A percentile compares a stretch with the other conserved stretches of the same genome.
Evolutionary conservation across 2,113 vertebrate genomes (phyloP).

Genomic region (Equus przewalskii): DNA sequence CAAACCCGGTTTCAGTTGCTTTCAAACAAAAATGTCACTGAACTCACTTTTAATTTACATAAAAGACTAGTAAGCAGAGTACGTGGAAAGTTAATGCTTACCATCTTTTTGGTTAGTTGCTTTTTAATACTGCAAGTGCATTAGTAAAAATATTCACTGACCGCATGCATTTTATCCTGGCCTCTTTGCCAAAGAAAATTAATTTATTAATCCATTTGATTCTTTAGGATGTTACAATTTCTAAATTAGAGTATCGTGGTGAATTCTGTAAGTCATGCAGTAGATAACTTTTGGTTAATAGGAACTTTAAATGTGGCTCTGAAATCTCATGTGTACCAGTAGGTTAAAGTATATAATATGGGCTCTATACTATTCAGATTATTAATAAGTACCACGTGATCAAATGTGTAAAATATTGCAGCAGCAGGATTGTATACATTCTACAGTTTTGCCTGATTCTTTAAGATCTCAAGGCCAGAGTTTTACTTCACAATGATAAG

Average conservation of each 20-base stretch:
- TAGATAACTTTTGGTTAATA: slow-evolving; percentile 41
- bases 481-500: background rate
- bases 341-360: background rate
- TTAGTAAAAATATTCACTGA: slow-evolving; percentile 44
- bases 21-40: slow-evolving; percentile 54
- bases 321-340: background rate
- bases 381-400: background rate
- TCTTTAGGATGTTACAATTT: background rate
- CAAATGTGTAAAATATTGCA: slow-evolving; percentile 1
- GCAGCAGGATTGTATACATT: background rate
- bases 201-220: slow-evolving; percentile 24
- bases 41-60: slow-evolving; percentile 32
- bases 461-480: background rate
- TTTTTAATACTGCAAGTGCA: background rate
- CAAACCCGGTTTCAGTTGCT: background rate
- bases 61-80: background rate
- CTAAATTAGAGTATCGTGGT: background rate
- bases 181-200: background rate
- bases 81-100: slow-evolving; percentile 41
- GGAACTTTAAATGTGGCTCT: background rate
- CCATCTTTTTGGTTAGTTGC: background rate
- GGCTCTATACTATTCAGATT: background rate
- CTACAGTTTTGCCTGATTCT: background rate
- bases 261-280: background rate
- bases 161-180: slow-evolving; percentile 11